phyloP scores from a whole-genome alignment of 2,888 invertebrate species.

The Ischnura elegans region DNA sequence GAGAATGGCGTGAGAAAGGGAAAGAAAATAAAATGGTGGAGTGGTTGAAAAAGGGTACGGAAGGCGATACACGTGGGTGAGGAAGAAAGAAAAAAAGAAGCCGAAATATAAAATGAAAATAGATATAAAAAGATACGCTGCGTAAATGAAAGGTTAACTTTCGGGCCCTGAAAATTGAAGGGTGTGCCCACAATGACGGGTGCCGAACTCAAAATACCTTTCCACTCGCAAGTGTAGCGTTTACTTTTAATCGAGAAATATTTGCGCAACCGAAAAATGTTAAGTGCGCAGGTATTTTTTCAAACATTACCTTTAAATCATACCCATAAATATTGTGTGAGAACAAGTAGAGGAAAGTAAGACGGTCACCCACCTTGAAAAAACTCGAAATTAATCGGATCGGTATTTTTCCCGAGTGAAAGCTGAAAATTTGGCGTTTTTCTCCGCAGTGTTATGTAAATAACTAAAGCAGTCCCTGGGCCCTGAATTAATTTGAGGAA shows the following conservation, averaged over 20 bases:
- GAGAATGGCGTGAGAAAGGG: not conserved
- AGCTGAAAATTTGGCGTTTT: too few relatives aligned
- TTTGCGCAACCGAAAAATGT: not conserved
- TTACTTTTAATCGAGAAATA: not conserved
- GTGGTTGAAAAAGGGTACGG: not conserved
- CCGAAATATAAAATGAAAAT: not conserved
- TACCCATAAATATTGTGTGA: too few relatives aligned
- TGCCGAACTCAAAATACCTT: not conserved
- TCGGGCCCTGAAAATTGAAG: too few relatives aligned
- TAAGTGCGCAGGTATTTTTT: too few relatives aligned
- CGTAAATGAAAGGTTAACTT: not conserved
- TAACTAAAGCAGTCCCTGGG: too few relatives aligned
- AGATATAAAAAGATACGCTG: not conserved
- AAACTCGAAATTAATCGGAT: too few relatives aligned
- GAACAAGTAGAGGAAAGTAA: too few relatives aligned
- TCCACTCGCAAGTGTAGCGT: not conserved
- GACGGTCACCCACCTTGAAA: too few relatives aligned
- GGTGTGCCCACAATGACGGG: not conserved
- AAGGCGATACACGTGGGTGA: not conserved
- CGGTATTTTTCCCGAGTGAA: too few relatives aligned
- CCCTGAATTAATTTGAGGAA: too few relatives aligned
- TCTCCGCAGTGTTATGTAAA: too few relatives aligned
- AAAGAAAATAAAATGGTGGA: not conserved
- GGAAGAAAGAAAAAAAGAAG: not conserved
- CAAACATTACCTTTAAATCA: too few relatives aligned